A percentile compares a stretch with the other conserved stretches of the same genome.
phyloP scores from a whole-genome alignment of 1,140 invertebrate genomes.

The Pygmarrhopalites habei region DNA sequence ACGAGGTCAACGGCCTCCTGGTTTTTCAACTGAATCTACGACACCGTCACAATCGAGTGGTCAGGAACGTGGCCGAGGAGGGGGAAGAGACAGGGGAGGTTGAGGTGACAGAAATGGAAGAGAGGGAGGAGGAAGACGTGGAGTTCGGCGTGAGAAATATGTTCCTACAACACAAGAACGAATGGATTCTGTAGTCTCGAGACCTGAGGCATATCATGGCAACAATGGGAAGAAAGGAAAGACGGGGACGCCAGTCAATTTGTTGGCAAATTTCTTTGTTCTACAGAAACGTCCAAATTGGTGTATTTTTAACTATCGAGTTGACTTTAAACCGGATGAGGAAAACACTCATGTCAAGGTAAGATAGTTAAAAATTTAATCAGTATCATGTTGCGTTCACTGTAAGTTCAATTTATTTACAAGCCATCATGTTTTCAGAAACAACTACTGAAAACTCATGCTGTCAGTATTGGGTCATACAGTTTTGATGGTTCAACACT shows the following conservation, averaged over 20 bases:
- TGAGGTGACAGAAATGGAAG: too few relatives aligned
- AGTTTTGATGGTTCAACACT: conserved; percentile 54
- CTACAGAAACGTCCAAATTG: conserved; percentile 50
- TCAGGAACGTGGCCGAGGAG: neutral
- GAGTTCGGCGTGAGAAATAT: neutral
- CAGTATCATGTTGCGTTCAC: too few relatives aligned
- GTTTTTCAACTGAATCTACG: too few relatives aligned
- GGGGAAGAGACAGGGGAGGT: conserved; percentile 1
- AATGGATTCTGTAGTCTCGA: neutral
- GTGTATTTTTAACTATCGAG: conserved; percentile 67
- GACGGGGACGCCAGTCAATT: neutral
- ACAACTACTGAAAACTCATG: conserved; percentile 52
- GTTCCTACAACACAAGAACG: neutral
- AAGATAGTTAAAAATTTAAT: too few relatives aligned
- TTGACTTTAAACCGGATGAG: conserved; percentile 66
- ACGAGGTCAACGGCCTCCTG: too few relatives aligned
- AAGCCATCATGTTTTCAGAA: too few relatives aligned
- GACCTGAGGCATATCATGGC: neutral
- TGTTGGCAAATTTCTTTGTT: conserved; percentile 1
- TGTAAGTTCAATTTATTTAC: too few relatives aligned
- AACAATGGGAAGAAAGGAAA: conserved; percentile 3
- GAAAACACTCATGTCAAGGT: conserved; percentile 58
- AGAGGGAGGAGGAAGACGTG: neutral
- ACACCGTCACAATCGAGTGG: too few relatives aligned
- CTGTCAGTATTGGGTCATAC: conserved; percentile 50